Conservation (phyloP, 30 jellyfish, hydroid and myxozoan species). For the Pelagia noctiluca region DNA sequence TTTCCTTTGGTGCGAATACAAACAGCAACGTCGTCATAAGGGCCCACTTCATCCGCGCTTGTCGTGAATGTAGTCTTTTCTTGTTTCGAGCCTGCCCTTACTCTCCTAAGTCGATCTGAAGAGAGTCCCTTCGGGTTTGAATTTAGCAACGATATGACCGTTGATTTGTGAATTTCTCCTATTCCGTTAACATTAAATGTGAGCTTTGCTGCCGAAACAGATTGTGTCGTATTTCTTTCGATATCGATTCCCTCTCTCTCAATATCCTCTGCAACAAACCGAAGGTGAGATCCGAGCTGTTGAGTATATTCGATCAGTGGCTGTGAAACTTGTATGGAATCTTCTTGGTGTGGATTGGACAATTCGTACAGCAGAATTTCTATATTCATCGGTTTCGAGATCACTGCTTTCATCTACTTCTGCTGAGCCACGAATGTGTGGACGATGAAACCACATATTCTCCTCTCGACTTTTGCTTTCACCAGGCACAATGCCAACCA, state of each 20-base stretch:
- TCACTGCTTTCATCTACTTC: slow-evolving; percentile 13
- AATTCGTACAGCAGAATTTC: neutral
- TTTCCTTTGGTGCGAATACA: no score
- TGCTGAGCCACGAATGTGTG: slow-evolving; percentile 12
- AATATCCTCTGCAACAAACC: slow-evolving; percentile 8
- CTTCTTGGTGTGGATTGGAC: slow-evolving; percentile 23
- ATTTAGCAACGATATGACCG: slow-evolving; percentile 26
- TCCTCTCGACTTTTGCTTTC: no score
- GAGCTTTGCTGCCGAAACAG: slow-evolving; percentile 26
- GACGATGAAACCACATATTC: neutral
- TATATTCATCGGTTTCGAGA: slow-evolving; percentile 24
- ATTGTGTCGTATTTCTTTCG: neutral
- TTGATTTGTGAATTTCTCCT: slow-evolving; percentile 17
- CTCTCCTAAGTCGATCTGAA: slow-evolving; percentile 47
- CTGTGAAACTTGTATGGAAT: slow-evolving; percentile 25
- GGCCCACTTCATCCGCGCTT: no score
- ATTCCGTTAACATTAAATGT: slow-evolving; percentile 11
- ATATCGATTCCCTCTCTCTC: neutral
- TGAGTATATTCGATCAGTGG: slow-evolving; percentile 2
- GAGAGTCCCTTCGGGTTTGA: slow-evolving; percentile 29
- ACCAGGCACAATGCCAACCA: slow-evolving; percentile 6
- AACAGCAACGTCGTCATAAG: no score
- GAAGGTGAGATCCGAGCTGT: slow-evolving; percentile 21
- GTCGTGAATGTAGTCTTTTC: no score
- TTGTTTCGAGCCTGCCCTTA: no score